Conservation (phyloP, 2,113 vertebrate genomes). For the Terrapene triunguis region DNA sequence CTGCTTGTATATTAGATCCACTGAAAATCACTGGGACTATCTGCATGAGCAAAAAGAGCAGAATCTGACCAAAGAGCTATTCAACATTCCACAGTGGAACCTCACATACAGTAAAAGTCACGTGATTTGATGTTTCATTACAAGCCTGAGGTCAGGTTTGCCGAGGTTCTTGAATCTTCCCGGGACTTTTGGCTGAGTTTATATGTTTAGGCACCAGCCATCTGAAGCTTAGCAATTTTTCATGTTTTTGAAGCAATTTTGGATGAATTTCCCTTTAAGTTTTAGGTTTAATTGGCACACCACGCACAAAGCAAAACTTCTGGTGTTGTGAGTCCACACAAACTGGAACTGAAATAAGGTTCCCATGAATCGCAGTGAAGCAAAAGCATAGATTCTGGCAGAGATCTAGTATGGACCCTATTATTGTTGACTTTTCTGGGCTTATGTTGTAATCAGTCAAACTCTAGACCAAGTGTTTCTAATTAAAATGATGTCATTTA, state of each 20-base stretch:
- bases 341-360: background rate
- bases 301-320: background rate
- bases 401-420: background rate
- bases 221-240: background rate
- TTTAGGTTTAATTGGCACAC: background rate
- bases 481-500: background rate
- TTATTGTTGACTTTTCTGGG: background rate
- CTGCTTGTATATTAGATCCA: background rate
- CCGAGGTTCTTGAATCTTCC: background rate
- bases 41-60: background rate
- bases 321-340: background rate
- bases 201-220: background rate
- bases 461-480: background rate
- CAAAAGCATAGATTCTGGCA: background rate
- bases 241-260: background rate
- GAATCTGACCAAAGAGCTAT: background rate
- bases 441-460: background rate
- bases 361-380: background rate
- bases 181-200: background rate
- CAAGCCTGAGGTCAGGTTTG: background rate
- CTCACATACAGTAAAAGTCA: background rate
- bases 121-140: background rate
- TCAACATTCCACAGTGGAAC: background rate
- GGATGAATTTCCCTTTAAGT: background rate
- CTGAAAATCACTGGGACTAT: background rate